Conservation (phyloP, 2,113 vertebrate genomes). For the Proteles cristata region DNA sequence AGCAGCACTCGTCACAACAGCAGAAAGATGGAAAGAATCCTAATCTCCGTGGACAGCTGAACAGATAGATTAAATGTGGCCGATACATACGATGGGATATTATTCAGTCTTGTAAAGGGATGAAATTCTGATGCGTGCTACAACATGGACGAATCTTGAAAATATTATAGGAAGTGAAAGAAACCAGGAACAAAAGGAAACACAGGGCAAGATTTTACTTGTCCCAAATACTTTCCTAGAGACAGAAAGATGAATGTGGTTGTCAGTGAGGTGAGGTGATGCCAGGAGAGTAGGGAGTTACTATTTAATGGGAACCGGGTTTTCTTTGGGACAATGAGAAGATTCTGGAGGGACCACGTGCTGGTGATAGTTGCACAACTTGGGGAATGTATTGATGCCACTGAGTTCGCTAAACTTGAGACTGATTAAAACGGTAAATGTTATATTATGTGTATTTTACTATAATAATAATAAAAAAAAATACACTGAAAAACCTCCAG, state of each 20-base stretch:
- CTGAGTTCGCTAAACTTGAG: background rate
- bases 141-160: background rate
- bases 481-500: background rate
- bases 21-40: background rate
- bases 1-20: too few relatives aligned
- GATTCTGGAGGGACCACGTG: background rate
- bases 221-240: rapidly evolving
- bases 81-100: background rate
- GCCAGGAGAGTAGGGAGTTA: rapidly evolving
- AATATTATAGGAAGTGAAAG: background rate
- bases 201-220: rapidly evolving
- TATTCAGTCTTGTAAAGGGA: background rate
- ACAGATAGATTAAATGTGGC: too few relatives aligned
- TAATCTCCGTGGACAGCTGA: background rate
- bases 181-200: background rate
- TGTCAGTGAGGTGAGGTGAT: background rate
- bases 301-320: too few relatives aligned
- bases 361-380: rapidly evolving
- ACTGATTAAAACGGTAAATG: background rate
- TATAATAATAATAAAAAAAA: background rate
- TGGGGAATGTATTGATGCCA: background rate
- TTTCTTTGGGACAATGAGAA: background rate
- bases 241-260: background rate
- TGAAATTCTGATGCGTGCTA: background rate
- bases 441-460: background rate